Percentiles rank a stretch among this genome's conserved stretches.
Evolutionary conservation across 2,888 invertebrate species (phyloP).

Genomic region (Colletes collaris): DNA sequence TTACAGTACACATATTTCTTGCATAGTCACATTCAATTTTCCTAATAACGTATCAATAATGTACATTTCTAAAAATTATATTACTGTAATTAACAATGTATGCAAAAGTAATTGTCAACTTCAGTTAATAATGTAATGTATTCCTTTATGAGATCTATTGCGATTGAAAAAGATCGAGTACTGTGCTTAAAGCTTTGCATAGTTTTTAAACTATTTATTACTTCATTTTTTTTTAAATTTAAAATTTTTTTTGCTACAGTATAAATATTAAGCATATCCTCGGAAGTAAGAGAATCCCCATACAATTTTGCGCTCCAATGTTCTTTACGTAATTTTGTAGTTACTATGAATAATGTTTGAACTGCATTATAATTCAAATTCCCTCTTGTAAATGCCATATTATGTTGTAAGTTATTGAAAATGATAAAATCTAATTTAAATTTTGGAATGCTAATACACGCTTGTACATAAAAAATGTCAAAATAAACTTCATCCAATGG

Average conservation of each 20-base stretch:
- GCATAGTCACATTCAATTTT: neutral
- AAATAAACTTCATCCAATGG: constrained; percentile 88
- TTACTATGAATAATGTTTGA: constrained; percentile 72
- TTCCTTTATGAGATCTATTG: constrained; percentile 71
- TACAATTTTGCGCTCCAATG: constrained; percentile 75
- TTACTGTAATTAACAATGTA: neutral
- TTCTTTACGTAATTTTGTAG: constrained; percentile 58
- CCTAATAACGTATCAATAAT: constrained; percentile 2
- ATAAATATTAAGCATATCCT: constrained; percentile 65
- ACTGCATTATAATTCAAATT: constrained; percentile 88
- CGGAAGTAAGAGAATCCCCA: constrained; percentile 60
- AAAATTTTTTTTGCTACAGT: constrained; percentile 67
- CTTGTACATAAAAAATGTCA: constrained; percentile 84
- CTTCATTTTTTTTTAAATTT: constrained; percentile 62
- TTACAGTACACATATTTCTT: constrained; percentile 5
- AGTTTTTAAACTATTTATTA: constrained; percentile 51
- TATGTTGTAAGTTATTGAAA: constrained; percentile 86
- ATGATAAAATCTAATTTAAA: constrained; percentile 86
- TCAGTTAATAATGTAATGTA: constrained; percentile 67
- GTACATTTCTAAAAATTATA: constrained; percentile 15
- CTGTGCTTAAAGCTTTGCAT: constrained; percentile 67
- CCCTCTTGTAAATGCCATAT: constrained; percentile 86
- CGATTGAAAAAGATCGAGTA: constrained; percentile 73
- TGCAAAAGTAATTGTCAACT: constrained; percentile 35
- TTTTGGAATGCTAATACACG: constrained; percentile 80